A percentile compares a stretch with the other conserved stretches of the same genome.
Conservation (phyloP, 2,888 invertebrate species). For the Noctuana brunneofusca region DNA sequence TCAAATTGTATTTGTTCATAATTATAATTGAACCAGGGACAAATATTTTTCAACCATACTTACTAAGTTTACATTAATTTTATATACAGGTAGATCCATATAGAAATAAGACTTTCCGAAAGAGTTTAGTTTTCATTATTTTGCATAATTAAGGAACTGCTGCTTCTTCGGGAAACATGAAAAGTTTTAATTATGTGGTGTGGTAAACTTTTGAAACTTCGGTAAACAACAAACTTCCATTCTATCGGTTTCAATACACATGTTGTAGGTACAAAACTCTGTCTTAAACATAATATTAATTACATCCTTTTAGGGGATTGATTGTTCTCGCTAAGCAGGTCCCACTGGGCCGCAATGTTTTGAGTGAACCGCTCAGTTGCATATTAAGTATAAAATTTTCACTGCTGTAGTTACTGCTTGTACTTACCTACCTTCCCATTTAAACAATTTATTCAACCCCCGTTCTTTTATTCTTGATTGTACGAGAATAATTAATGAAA, state of each 20-base stretch:
- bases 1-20: too few species aligned
- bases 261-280: too few species aligned
- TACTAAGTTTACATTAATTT: too few species aligned
- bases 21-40: too few species aligned
- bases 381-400: too few species aligned
- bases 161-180: background rate
- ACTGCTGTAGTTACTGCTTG: too few species aligned
- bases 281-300: background rate
- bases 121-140: background rate
- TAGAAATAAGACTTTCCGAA: too few species aligned
- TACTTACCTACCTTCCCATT: background rate
- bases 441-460: slow-evolving; percentile 3
- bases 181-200: background rate
- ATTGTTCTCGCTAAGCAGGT: slow-evolving; percentile 1
- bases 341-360: slow-evolving; percentile 5
- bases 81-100: too few species aligned
- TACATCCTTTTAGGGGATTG: background rate
- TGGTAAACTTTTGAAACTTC: background rate
- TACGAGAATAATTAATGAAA: background rate
- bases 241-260: background rate
- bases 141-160: background rate
- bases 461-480: background rate
- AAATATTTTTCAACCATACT: too few species aligned
- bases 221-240: background rate
- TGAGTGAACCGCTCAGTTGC: background rate